Conservation (phyloP, 2,113 vertebrate genomes). For the Melanocharis versteri region DNA sequence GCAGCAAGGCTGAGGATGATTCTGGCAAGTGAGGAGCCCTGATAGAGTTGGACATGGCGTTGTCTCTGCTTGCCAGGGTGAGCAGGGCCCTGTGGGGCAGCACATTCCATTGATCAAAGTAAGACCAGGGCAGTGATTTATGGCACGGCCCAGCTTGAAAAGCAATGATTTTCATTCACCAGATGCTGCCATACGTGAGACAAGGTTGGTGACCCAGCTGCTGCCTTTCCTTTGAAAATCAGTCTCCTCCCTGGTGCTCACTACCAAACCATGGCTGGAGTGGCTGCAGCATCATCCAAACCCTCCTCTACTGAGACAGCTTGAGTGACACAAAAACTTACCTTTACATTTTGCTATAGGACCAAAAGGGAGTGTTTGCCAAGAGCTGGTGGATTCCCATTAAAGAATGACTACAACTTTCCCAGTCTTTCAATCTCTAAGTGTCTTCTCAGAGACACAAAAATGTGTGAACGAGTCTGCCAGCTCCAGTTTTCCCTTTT, state of each 20-base stretch:
- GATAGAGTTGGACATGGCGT: fast-evolving
- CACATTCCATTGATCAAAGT: background rate
- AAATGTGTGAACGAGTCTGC: background rate
- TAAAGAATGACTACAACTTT: background rate
- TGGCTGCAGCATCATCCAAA: background rate
- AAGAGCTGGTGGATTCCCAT: background rate
- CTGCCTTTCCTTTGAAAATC: background rate
- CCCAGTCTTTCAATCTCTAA: background rate
- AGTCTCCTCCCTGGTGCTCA: background rate
- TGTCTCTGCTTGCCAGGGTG: background rate
- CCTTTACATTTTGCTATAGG: background rate
- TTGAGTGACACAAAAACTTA: background rate
- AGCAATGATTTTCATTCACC: background rate
- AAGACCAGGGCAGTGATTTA: background rate
- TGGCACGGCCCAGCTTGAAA: background rate
- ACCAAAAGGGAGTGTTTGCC: background rate
- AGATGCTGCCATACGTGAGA: fast-evolving
- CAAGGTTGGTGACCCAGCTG: background rate
- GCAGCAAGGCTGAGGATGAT: background rate
- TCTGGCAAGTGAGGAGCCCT: fast-evolving
- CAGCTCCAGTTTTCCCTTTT: background rate
- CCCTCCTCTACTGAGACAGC: background rate
- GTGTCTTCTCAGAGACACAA: background rate
- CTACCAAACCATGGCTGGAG: background rate
- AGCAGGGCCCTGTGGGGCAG: background rate